Evolutionary conservation across 2,888 invertebrate genomes (phyloP), one percentile per base, ranked within the genome.

Genomic region (Andrena bucephala): DNA sequence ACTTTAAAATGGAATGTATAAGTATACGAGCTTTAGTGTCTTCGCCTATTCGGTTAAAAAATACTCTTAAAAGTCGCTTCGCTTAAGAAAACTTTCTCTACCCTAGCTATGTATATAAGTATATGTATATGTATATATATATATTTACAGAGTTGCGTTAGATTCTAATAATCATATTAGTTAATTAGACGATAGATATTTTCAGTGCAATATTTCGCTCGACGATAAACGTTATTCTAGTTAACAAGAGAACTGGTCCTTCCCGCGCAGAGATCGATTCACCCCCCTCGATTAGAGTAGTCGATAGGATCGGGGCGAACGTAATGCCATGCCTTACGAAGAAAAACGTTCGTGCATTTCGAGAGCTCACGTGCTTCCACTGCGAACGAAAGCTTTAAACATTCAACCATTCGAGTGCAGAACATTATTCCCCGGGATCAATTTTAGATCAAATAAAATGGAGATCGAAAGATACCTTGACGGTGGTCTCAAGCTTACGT

Each of bases 161-260:
- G 65, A 77, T 10, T 60, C 66, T 81, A 81, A 54, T 70, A 57
- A 29, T 73, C 63, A 27, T 59, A 67, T 62, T 27, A 42, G 24
- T 63, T 57, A 62, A 62, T 66, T 71, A 59, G 70, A 80, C 62
- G 70, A 70, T 80, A 80, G 66, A 81, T 84, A 81, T 77, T 80
- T 79, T 80, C 77, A 85, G 83, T 85, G 83, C 83, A 80, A 85
- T 72, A 83, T 60, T 73, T 83, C 75, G 72, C 57, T 42, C 71
- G 63, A 33, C 66, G 67, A 60, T 78, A 54, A 66, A 72, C 36
- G 69, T 71, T 70, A 78, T 65, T 60, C 73, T 79, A 78, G 20
- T 69, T 79, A 75, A 72, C 63, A 78, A 78, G 81, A 74, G 66
- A 54, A 78, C 73, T 81, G 81, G 81, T 81, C 81, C 78, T 78